Conservation (phyloP, 2,888 invertebrate species). For the Andrena fulva region DNA sequence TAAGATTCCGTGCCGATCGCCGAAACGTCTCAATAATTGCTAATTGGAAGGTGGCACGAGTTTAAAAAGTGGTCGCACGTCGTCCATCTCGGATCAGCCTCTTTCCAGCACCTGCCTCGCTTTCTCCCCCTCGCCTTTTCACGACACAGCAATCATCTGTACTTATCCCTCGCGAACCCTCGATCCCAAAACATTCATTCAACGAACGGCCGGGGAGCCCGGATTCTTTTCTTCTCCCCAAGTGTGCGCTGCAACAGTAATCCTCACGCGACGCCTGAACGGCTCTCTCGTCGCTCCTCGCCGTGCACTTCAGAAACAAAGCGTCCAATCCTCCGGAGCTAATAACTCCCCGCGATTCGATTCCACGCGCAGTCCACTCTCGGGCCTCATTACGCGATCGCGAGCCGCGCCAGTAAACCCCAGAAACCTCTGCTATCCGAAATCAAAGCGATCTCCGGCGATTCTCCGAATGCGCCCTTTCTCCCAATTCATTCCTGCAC, state of each 20-base stretch:
- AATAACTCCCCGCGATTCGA: background rate
- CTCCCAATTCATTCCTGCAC: constrained; percentile 50
- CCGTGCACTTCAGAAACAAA: background rate
- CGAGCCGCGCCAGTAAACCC: too few relatives aligned
- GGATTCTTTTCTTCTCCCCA: background rate
- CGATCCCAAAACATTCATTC: constrained; percentile 3
- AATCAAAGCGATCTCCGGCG: background rate
- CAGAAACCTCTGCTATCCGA: background rate
- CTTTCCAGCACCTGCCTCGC: background rate
- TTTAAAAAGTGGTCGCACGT: constrained; percentile 74
- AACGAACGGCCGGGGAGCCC: background rate
- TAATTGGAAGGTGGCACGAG: constrained; percentile 69
- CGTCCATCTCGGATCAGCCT: constrained; percentile 64
- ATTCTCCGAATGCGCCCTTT: constrained; percentile 19
- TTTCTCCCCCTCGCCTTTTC: background rate
- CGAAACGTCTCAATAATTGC: constrained; percentile 72
- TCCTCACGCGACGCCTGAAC: background rate
- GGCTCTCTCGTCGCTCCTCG: background rate
- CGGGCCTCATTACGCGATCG: too few relatives aligned
- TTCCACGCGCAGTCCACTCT: background rate
- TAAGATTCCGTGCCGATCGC: constrained; percentile 65
- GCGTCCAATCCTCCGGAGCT: background rate
- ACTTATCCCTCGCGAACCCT: background rate
- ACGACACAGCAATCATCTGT: background rate
- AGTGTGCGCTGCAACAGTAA: background rate